Percentiles rank a stretch among this genome's conserved stretches.
Evolutionary conservation across 1,140 invertebrate species (phyloP).

Genomic region (Brachionus koreanus): DNA sequence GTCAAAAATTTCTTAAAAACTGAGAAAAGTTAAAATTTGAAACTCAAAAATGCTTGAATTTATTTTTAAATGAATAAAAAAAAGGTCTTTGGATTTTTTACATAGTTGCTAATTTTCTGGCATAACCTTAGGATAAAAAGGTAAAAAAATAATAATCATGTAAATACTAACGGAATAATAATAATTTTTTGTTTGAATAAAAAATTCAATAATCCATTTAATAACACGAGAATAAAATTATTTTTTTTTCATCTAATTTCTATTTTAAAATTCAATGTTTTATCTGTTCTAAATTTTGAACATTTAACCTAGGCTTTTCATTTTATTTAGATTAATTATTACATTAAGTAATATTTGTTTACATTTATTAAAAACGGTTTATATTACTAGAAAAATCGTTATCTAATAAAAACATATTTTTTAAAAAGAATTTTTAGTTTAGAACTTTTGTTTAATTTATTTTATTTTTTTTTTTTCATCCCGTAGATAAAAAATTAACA

Average conservation of each 20-base stretch:
- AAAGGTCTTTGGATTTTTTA: too few species aligned
- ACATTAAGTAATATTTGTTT: neutral
- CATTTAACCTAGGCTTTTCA: neutral
- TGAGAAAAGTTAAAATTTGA: too few species aligned
- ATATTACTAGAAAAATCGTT: neutral
- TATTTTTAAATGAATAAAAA: too few species aligned
- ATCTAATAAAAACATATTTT: neutral
- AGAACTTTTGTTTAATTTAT: neutral
- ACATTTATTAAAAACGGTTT: neutral
- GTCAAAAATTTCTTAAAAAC: too few species aligned
- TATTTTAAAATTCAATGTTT: neutral
- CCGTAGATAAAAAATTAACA: neutral
- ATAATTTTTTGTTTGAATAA: neutral
- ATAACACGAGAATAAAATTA: neutral
- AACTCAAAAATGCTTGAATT: too few species aligned
- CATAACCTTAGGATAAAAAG: too few species aligned
- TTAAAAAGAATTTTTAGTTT: neutral
- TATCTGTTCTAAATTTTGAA: neutral
- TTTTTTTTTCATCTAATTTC: neutral
- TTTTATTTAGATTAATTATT: conserved; percentile 1
- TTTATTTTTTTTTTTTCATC: neutral
- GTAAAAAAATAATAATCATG: too few species aligned
- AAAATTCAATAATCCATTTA: neutral
- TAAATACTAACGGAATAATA: neutral
- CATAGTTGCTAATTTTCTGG: too few species aligned